These are phyloP conservation scores for Morone chrysops DNA, from an alignment of 2,113 vertebrate species.

Conservation along the genomic window DNA sequence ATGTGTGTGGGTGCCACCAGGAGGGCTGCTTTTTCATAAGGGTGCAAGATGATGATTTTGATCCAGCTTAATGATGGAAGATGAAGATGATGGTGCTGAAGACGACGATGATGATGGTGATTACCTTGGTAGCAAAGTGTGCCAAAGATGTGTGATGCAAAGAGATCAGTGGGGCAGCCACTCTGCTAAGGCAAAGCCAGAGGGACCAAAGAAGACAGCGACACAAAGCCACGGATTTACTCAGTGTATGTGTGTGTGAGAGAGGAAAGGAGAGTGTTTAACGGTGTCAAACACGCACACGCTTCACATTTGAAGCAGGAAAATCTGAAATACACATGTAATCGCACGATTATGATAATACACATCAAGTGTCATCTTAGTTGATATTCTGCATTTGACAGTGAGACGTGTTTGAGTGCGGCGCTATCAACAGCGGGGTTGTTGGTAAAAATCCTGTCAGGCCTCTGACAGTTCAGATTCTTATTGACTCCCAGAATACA, in stretches of 20 bases:
- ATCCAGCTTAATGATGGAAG: conserved; percentile 84
- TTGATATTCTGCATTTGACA: conserved; percentile 65
- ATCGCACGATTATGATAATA: conserved; percentile 82
- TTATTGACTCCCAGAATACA: conserved; percentile 55
- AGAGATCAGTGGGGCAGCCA: conserved; percentile 68
- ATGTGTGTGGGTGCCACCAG: conserved; percentile 52
- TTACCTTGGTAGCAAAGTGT: conserved; percentile 56
- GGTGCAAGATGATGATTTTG: conserved; percentile 70
- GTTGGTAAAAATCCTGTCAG: conserved; percentile 57
- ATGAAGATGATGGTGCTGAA: conserved; percentile 50
- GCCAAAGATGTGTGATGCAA: conserved; percentile 56
- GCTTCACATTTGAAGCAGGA: conserved; percentile 66
- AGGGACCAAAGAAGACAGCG: conserved; percentile 79
- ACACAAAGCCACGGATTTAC: conserved; percentile 82
- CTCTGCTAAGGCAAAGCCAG: conserved; percentile 67
- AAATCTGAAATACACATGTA: conserved; percentile 83
- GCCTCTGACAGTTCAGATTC: conserved; percentile 39
- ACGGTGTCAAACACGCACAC: conserved; percentile 58
- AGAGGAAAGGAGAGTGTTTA: conserved; percentile 21
- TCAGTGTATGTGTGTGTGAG: conserved; percentile 29
- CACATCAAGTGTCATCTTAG: conserved; percentile 81
- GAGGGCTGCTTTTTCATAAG: conserved; percentile 60
- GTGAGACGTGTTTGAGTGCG: conserved; percentile 59
- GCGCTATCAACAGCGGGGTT: conserved; percentile 43
- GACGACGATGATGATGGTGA: conserved; percentile 53